Conservation (phyloP, 2,797 vertebrate species). For the Phalanger gymnotis region DNA sequence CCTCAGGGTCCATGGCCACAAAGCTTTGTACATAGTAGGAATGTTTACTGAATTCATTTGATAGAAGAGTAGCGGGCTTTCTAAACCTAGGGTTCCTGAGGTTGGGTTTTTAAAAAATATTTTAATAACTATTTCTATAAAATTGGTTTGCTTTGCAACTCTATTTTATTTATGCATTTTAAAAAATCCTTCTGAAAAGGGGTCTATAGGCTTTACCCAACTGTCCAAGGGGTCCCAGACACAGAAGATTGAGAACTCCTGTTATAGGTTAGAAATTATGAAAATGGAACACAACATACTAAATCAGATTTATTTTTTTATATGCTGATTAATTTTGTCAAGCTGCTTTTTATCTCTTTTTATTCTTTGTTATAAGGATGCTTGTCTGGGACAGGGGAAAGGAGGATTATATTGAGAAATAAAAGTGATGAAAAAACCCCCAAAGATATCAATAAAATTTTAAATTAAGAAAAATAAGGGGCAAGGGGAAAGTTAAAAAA, state of each 20-base stretch:
- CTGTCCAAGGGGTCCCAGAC: background rate
- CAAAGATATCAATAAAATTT: background rate
- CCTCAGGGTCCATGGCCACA: background rate
- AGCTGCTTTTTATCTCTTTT: background rate
- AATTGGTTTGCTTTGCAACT: background rate
- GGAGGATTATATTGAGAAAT: background rate
- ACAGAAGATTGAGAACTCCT: background rate
- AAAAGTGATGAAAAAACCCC: background rate
- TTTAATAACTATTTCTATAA: background rate
- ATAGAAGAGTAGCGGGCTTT: background rate
- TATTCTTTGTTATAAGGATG: background rate
- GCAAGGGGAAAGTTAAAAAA: background rate
- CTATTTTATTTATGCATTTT: background rate
- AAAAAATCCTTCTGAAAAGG: background rate
- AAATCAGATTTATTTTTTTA: background rate
- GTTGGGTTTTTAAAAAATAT: background rate
- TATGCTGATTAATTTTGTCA: background rate
- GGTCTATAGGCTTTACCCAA: background rate
- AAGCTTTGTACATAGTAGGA: background rate
- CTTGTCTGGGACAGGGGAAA: background rate
- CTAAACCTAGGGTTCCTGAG: background rate
- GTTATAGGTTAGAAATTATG: background rate
- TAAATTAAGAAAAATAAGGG: background rate
- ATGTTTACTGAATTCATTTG: background rate
- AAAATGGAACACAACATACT: background rate